These are phyloP conservation scores for Drosophila borealis DNA, from an alignment of 2,888 invertebrate genomes.

Conservation along the genomic window DNA sequence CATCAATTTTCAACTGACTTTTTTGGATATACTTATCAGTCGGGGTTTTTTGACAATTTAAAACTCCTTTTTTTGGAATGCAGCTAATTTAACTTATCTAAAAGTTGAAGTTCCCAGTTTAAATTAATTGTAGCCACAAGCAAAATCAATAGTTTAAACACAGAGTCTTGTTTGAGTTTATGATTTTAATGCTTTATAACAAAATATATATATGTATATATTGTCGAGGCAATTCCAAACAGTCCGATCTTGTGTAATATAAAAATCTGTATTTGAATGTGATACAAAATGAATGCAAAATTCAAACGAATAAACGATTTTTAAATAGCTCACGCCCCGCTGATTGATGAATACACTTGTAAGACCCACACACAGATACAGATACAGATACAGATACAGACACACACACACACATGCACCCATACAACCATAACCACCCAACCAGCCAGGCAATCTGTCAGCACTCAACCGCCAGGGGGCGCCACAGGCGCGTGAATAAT, in stretches of 20 bases:
- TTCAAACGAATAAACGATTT: constrained; percentile 68
- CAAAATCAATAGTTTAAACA: constrained; percentile 29
- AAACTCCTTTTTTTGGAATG: no score
- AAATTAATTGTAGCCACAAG: constrained; percentile 1
- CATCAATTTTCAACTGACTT: no score
- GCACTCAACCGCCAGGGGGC: constrained; percentile 58
- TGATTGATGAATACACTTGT: constrained; percentile 68
- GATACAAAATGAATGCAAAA: constrained; percentile 63
- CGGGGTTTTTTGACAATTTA: no score
- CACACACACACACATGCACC: constrained; percentile 1
- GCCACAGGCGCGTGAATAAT: constrained; percentile 67
- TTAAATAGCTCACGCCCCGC: constrained; percentile 53
- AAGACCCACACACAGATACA: constrained; percentile 18
- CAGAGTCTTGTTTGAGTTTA: constrained; percentile 36
- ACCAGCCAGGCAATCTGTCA: constrained; percentile 60
- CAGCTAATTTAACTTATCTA: no score
- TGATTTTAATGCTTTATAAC: constrained; percentile 58
- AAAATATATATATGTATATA: constrained; percentile 2
- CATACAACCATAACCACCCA: constrained; percentile 16
- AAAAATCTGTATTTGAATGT: constrained; percentile 73
- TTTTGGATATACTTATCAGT: no score
- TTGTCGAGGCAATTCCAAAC: constrained; percentile 42
- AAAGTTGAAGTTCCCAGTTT: background rate
- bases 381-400: background rate
- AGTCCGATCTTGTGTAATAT: constrained; percentile 65